Evolutionary conservation across 2,888 invertebrate genomes (phyloP).

Genomic region (Melinaea marsaeus): DNA sequence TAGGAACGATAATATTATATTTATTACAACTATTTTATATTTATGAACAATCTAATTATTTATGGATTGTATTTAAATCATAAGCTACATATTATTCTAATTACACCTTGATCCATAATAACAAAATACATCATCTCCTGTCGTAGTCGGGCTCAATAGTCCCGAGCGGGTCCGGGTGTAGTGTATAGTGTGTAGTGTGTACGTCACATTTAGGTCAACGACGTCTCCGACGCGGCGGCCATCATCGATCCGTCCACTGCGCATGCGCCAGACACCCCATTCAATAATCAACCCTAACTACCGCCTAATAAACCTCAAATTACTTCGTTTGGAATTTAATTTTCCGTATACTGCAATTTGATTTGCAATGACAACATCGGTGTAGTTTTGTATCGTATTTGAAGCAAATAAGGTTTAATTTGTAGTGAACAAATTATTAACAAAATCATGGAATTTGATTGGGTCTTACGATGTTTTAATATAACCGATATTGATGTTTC

Average conservation of each 20-base stretch:
- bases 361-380: conserved; percentile 17
- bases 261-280: conserved; percentile 49
- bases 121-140: too few species aligned
- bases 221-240: conserved; percentile 58
- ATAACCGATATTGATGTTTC: conserved; percentile 19
- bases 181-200: background rate
- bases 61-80: too few species aligned
- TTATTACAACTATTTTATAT: too few species aligned
- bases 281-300: conserved; percentile 30
- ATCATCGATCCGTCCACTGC: conserved; percentile 62
- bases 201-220: conserved; percentile 63
- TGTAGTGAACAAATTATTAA: conserved; percentile 13
- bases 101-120: too few species aligned
- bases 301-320: conserved; percentile 20
- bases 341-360: conserved; percentile 31
- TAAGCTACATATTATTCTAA: too few species aligned
- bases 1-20: too few species aligned
- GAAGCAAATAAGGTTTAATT: conserved; percentile 22
- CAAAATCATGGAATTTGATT: conserved; percentile 16
- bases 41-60: too few species aligned
- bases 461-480: conserved; percentile 14
- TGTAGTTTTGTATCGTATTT: conserved; percentile 27
- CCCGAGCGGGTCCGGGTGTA: background rate
- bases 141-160: too few species aligned
- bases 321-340: conserved; percentile 14